A percentile compares a stretch with the other conserved stretches of the same genome.
Evolutionary conservation across 2,888 invertebrate genomes (phyloP).

Genomic region (Temnothorax ravouxi): DNA sequence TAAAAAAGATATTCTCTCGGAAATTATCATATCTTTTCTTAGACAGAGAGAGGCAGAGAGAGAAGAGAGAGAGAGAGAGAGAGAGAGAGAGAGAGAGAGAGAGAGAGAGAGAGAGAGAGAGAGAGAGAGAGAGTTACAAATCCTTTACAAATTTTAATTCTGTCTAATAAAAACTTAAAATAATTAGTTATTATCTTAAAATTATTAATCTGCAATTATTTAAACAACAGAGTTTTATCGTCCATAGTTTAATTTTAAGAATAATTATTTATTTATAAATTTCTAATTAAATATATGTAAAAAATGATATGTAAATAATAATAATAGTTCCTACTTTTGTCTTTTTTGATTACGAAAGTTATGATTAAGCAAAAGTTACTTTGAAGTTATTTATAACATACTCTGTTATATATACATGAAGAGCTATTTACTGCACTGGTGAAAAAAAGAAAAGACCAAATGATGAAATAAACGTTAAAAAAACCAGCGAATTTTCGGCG

Average conservation of each 20-base stretch:
- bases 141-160: no score
- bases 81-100: no score
- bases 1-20: background rate
- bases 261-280: background rate
- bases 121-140: no score
- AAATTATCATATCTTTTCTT: no score
- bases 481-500: conserved; percentile 59
- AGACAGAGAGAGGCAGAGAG: no score
- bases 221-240: no score
- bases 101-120: no score
- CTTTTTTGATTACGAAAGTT: background rate
- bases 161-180: background rate
- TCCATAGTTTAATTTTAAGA: background rate
- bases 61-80: no score
- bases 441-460: background rate
- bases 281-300: background rate
- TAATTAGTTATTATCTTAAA: conserved; percentile 4
- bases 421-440: background rate
- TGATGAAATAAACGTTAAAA: conserved; percentile 7
- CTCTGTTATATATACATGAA: background rate
- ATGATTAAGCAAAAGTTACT: background rate
- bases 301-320: background rate
- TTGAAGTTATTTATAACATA: background rate
- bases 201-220: background rate
- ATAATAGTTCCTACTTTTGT: background rate